These are phyloP conservation scores for Bombus sylvicola DNA, from an alignment of 1,140 invertebrate genomes.

Conservation along the genomic window DNA sequence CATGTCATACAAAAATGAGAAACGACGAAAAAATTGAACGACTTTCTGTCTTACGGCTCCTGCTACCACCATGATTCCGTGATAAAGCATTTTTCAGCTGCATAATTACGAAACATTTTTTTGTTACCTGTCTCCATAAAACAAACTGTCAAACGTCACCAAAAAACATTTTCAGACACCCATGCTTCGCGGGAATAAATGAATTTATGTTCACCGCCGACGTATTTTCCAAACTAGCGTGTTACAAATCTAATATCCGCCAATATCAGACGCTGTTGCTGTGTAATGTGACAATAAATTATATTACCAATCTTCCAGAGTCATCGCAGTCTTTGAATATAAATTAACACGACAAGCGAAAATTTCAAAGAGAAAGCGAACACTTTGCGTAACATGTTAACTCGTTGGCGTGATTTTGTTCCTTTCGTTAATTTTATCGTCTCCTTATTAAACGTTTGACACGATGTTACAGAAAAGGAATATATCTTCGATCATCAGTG, in stretches of 20 bases:
- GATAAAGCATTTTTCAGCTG: conserved; percentile 2
- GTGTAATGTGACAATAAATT: background rate
- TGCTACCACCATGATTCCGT: background rate
- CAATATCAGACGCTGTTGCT: background rate
- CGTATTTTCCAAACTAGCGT: background rate
- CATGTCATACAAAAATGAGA: background rate
- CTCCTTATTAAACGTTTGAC: no score
- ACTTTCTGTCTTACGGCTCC: background rate
- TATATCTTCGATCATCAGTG: no score
- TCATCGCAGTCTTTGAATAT: no score
- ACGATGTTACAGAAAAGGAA: no score
- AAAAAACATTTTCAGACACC: background rate
- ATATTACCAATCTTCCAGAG: no score
- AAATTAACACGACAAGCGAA: no score
- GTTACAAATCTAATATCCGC: background rate
- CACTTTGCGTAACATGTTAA: no score
- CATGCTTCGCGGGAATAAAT: background rate
- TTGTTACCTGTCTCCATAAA: background rate
- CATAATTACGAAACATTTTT: conserved; percentile 7
- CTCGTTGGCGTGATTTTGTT: no score
- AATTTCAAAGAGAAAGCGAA: no score
- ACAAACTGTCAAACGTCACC: background rate
- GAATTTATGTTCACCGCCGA: background rate
- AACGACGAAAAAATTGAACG: background rate
- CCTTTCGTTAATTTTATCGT: no score